Percentiles rank a stretch among this genome's conserved stretches.
phyloP scores from a whole-genome alignment of 53 echinoderm and acorn worm genomes.

The Echinometra lucunter region DNA sequence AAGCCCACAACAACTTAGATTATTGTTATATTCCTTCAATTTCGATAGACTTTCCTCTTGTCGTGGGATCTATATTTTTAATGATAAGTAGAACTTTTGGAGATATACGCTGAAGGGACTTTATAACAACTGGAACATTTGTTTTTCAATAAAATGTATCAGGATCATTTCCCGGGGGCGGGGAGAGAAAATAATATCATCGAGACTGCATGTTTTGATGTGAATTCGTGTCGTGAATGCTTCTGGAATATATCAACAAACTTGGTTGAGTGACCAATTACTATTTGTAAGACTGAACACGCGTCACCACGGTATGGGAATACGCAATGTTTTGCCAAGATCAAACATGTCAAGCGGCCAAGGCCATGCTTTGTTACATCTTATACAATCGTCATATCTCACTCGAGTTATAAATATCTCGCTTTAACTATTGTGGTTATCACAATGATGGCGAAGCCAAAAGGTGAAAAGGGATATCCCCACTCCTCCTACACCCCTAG shows the following conservation, averaged over 20 bases:
- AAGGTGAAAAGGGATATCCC: not conserved
- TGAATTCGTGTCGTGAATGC: conserved; percentile 1
- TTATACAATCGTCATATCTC: not conserved
- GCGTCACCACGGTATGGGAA: not conserved
- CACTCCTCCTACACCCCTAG: too few relatives aligned
- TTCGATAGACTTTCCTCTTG: not conserved
- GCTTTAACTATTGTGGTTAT: not conserved
- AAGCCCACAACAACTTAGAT: not conserved
- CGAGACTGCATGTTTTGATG: not conserved
- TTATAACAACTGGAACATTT: not conserved
- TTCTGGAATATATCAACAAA: not conserved
- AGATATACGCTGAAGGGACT: not conserved
- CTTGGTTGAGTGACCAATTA: conserved; percentile 25
- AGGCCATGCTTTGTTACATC: not conserved
- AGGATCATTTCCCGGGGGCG: not conserved
- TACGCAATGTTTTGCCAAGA: conserved; percentile 18
- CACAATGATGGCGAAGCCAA: not conserved
- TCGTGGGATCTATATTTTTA: not conserved
- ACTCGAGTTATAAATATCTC: not conserved
- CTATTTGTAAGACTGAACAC: not conserved
- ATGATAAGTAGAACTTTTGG: not conserved
- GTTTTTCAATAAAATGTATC: not conserved
- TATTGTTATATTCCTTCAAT: not conserved
- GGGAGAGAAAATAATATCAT: not conserved
- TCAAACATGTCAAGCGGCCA: not conserved